Evolutionary conservation across 2,113 vertebrate species (phyloP), one percentile per base, ranked within the genome.

Genomic region (Cephalophus harveyi): DNA sequence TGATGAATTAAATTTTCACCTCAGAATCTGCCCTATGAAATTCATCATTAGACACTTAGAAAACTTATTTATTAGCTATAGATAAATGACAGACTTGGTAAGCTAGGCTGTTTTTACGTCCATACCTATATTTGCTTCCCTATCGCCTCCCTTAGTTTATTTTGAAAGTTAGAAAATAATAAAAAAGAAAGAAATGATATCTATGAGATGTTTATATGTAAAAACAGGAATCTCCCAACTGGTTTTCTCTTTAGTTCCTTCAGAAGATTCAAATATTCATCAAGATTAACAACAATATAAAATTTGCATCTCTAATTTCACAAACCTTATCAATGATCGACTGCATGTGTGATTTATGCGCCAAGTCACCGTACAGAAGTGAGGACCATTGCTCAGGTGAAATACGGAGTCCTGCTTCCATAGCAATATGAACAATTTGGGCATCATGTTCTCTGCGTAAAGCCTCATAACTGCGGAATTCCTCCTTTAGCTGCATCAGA

Each of bases 311-410:
- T 95, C 84, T 92, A 93, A 94, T 87, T 90, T 91, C n/a, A 99
- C 99, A 0, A 98, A 99, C 99, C 99, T 99, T 99, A 98, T 99
- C 99, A 95, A 99, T 99, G 98, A 99, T 99, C 89, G 99, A 99
- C 97, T 99, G 99, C 99, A 99, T 99, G 98, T 99, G 99, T 67
- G 99, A 99, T 98, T 99, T 99, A 98, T 99, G 99, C n/a, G 99
- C 99, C 97, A 99, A 99, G 98, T 99, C 99, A 93, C 99, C 99
- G 52, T 99, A 99, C 0, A 99, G 98, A 98, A 99, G 99, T 55
- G 99, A 99, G 17, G 99, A 99, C 99, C 99, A 99, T 96, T 99
- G 99, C 87, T 99, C 99, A 5, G 99, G 99, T 50, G 99, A 99
- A 98, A 99, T 99, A 15, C 99, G 99, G 10, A 99, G 99, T 64